These are phyloP conservation scores for Gnathonemus longibarbis DNA, from an alignment of 2,113 vertebrate genomes.

Conservation along the genomic window DNA sequence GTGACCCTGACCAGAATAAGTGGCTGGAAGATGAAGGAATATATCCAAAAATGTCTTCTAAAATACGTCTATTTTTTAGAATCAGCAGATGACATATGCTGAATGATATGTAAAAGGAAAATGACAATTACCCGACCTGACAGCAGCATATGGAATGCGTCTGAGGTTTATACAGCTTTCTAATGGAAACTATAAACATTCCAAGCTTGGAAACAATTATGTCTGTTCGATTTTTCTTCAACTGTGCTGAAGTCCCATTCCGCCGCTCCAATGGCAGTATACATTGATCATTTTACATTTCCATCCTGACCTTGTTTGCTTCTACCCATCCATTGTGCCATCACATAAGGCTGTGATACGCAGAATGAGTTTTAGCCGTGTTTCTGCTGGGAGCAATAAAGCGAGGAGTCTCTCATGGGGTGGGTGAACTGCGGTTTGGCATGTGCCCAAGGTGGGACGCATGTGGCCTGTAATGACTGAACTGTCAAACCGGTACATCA, in stretches of 20 bases:
- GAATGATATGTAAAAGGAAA: neutral
- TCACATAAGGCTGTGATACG: neutral
- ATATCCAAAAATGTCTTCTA: neutral
- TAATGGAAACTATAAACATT: neutral
- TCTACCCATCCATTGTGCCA: neutral
- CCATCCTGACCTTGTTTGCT: conserved; percentile 1
- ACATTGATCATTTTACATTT: neutral
- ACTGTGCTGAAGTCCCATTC: neutral
- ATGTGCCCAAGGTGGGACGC: conserved; percentile 23
- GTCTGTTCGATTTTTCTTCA: neutral
- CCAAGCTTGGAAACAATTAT: neutral
- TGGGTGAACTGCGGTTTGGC: conserved; percentile 44
- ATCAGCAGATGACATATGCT: neutral
- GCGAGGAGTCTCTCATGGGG: conserved; percentile 48
- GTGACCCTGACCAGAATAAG: neutral
- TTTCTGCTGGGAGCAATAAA: neutral
- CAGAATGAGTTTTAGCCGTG: neutral
- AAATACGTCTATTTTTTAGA: neutral
- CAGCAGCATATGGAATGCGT: neutral
- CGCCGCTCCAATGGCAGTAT: neutral
- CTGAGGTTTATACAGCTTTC: neutral
- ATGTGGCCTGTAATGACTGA: conserved; percentile 35
- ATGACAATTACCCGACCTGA: neutral
- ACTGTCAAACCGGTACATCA: neutral
- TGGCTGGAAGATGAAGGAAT: neutral